Conservation (phyloP, 2,888 invertebrate species). For the Patella pellucida region DNA sequence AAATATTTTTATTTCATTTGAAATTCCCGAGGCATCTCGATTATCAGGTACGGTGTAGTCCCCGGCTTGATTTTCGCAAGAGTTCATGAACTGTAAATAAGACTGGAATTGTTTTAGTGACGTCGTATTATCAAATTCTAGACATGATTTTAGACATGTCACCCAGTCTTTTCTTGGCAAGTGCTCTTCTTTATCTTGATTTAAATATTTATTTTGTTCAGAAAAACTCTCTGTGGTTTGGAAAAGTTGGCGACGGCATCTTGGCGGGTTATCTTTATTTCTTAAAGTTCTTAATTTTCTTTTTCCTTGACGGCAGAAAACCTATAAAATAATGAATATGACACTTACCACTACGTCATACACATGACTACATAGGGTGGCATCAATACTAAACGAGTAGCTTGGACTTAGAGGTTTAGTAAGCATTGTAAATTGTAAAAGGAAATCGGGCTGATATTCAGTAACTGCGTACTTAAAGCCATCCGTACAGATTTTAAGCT, state of each 20-base stretch:
- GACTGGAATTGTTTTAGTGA: constrained; percentile 1
- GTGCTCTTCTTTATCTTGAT: background rate
- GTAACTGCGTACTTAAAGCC: too few species aligned
- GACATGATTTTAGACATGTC: background rate
- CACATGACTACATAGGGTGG: too few species aligned
- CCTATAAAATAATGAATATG: too few species aligned
- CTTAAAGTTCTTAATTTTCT: background rate
- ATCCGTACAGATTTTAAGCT: too few species aligned
- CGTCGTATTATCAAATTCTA: constrained; percentile 7
- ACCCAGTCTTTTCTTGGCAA: background rate
- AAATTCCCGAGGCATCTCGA: too few species aligned
- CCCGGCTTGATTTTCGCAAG: background rate
- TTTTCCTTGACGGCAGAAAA: background rate
- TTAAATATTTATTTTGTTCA: background rate
- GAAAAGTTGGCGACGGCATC: background rate
- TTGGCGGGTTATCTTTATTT: constrained; percentile 8
- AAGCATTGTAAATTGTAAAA: too few species aligned
- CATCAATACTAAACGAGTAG: too few species aligned
- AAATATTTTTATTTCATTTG: too few species aligned
- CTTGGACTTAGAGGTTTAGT: too few species aligned
- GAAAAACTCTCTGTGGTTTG: background rate
- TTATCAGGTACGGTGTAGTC: background rate
- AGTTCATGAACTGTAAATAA: background rate
- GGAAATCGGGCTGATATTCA: too few species aligned
- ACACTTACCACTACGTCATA: too few species aligned